Evolutionary conservation across 2,113 vertebrate genomes (phyloP).

Genomic region (Phylloscopus whistleri): DNA sequence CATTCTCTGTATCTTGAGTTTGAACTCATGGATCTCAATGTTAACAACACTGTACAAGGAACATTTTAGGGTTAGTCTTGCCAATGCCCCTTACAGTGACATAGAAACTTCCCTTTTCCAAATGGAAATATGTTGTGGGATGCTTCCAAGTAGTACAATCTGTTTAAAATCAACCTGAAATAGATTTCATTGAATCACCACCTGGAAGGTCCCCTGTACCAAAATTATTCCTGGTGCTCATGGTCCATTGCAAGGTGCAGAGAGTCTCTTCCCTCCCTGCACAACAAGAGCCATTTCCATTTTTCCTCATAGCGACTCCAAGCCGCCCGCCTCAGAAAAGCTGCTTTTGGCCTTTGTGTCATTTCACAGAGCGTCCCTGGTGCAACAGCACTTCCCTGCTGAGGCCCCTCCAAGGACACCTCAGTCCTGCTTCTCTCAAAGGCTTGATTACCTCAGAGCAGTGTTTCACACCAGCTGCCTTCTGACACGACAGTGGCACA

Average conservation of each 20-base stretch:
- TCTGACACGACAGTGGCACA: fast-evolving
- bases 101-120: neutral
- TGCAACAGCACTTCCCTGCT: neutral
- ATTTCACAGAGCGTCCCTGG: fast-evolving
- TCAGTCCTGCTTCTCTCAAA: neutral
- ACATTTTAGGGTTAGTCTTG: neutral
- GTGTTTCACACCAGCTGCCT: neutral
- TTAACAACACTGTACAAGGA: neutral
- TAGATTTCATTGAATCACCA: neutral
- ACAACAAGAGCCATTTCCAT: neutral
- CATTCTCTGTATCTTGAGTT: neutral
- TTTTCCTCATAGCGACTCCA: neutral
- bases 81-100: neutral
- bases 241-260: fast-evolving
- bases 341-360: fast-evolving
- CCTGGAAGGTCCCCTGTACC: neutral
- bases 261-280: neutral
- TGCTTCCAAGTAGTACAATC: neutral
- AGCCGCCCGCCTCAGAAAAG: fast-evolving
- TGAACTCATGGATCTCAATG: neutral
- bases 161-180: neutral
- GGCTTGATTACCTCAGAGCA: fast-evolving
- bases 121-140: neutral
- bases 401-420: neutral
- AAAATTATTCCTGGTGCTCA: neutral